A percentile compares a stretch with the other conserved stretches of the same genome.
Evolutionary conservation across 2,113 vertebrate species (phyloP).

Genomic region (Mormyrus iriodes): DNA sequence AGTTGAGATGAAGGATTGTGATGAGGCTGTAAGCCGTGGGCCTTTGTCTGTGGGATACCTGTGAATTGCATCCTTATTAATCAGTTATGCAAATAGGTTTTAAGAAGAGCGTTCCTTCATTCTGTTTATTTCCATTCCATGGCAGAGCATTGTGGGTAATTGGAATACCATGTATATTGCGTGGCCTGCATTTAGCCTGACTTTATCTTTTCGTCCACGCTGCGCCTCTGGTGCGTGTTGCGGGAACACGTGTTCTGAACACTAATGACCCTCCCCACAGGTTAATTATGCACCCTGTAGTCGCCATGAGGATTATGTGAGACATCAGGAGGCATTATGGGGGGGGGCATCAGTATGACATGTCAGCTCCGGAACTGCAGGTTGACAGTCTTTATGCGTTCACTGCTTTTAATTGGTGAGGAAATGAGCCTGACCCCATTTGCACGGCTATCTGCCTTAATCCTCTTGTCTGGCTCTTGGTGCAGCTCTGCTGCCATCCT

Average conservation of each 20-base stretch:
- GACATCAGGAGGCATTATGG: slow-evolving; percentile 28
- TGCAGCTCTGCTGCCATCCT: slow-evolving; percentile 55
- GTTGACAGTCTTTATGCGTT: slow-evolving; percentile 58
- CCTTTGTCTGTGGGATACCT: not conserved
- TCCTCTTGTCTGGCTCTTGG: slow-evolving; percentile 44
- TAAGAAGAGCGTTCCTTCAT: slow-evolving; percentile 42
- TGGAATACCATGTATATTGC: slow-evolving; percentile 39
- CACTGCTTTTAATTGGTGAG: slow-evolving; percentile 55
- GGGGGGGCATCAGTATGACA: slow-evolving; percentile 38
- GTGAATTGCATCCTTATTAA: slow-evolving; percentile 40
- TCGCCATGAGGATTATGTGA: slow-evolving; percentile 14
- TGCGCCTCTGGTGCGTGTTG: not conserved
- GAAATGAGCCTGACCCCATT: slow-evolving; percentile 60
- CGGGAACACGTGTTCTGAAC: not conserved
- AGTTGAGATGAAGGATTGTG: not conserved
- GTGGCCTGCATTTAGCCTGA: not conserved
- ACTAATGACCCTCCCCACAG: not conserved
- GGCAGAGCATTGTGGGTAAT: slow-evolving; percentile 46
- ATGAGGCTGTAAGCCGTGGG: not conserved
- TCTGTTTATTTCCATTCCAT: slow-evolving; percentile 50
- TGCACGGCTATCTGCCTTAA: slow-evolving; percentile 36
- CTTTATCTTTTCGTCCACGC: not conserved
- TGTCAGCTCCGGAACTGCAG: slow-evolving; percentile 60
- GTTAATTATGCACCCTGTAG: not conserved
- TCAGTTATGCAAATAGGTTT: slow-evolving; percentile 43